Evolutionary conservation across 2,888 invertebrate species (phyloP), one percentile per base, ranked within the genome.

Genomic region (Creontiades dilutus): DNA sequence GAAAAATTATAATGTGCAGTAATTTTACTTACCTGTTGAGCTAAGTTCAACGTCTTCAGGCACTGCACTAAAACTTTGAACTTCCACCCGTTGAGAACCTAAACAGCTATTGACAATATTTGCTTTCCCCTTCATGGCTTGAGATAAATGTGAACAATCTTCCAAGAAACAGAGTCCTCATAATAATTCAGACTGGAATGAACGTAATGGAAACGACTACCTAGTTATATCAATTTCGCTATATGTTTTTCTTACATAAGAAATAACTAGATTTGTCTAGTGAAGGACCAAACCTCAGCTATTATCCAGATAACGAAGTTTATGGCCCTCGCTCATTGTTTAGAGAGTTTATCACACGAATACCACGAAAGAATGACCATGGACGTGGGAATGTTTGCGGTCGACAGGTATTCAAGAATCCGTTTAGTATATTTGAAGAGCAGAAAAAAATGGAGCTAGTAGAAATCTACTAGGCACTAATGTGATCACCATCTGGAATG

Each of bases 51-150:
- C 46, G 37, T 78, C 78, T 46, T 78, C 78, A 47, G 78, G 47
- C 11, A 78, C n/a, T 4, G 78, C 47, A 37, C 78, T 46, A 28
- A 78, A 46, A 78, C 16, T n/a, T 46, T 37, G 37, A 14, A 78
- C 19, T 46, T 78, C 46, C n/a, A 78, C 47, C 37, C 78, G n/a
- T 16, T 37, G 78, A 16, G 78, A 13, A 11, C 47, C 46, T 47
- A 78, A 4, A 37, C 47, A 47, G n/a, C 47, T 37, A 78, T 78
- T 47, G 5, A 78, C 78, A 78, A 78, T n/a, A 37, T 19, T 78
- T 9, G 78, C 78, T 47, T 78, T 78, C 78, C 78, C 78, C 78
- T 78, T 78, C 78, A 68, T 68, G 68, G 27, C 68, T 19, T 27
- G 68, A 23, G 7, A 37, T 37, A 37, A 37, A 37, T 37, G 23